Evolutionary conservation across 1,140 invertebrate genomes (phyloP).

Genomic region (Tetraneura akinire): DNA sequence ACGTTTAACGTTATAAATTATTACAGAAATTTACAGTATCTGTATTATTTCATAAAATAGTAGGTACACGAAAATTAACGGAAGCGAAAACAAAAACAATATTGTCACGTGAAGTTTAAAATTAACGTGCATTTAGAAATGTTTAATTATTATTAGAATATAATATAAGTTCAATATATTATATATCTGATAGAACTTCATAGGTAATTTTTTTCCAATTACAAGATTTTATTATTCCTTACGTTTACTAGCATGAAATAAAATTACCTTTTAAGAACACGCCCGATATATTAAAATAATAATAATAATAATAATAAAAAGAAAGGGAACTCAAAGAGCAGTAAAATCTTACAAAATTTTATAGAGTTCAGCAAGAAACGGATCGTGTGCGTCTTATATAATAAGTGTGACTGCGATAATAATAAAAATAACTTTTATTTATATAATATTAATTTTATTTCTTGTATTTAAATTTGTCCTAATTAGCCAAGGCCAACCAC

Average conservation of each 20-base stretch:
- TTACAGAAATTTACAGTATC: no score
- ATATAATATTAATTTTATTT: not conserved
- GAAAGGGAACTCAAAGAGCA: not conserved
- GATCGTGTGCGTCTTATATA: not conserved
- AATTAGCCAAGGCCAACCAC: not conserved
- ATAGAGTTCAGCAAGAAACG: not conserved
- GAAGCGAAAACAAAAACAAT: no score
- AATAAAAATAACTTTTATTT: conserved; percentile 13
- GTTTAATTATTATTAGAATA: no score
- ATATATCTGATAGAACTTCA: not conserved
- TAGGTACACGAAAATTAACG: no score
- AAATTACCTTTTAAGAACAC: conserved; percentile 35
- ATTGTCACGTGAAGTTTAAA: no score
- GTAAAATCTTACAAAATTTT: conserved; percentile 39
- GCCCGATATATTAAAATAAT: conserved; percentile 42
- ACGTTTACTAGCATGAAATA: conserved; percentile 33
- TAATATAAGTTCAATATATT: not conserved
- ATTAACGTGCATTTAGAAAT: no score
- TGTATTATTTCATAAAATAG: no score
- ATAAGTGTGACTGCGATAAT: not conserved
- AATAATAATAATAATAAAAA: conserved; percentile 34
- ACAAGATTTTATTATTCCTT: conserved; percentile 10
- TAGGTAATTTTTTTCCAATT: not conserved
- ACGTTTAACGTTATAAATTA: no score
- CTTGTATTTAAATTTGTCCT: not conserved